These are phyloP conservation scores for Drosophila austrosaltans DNA, from an alignment of 2,888 invertebrate species.

Conservation along the genomic window DNA sequence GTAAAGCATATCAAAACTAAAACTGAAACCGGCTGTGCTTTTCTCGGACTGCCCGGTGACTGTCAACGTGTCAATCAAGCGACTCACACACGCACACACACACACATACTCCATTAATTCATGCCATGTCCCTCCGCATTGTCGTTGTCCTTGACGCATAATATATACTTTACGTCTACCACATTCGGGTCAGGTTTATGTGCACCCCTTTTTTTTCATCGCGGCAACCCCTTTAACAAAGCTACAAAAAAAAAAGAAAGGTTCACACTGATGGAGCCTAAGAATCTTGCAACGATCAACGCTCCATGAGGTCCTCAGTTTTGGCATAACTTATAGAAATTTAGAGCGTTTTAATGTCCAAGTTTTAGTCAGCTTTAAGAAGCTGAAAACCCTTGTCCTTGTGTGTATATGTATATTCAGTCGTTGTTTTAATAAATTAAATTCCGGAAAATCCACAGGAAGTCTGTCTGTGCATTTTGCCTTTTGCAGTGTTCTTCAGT, in stretches of 20 bases:
- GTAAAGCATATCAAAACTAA: slow-evolving; percentile 43
- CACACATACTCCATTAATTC: slow-evolving; percentile 40
- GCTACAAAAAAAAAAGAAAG: not conserved
- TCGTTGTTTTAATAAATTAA: slow-evolving; percentile 83
- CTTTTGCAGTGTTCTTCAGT: slow-evolving; percentile 12
- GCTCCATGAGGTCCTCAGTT: not conserved
- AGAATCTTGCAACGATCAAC: not conserved
- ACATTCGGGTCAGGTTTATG: slow-evolving; percentile 13
- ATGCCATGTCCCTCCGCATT: slow-evolving; percentile 31
- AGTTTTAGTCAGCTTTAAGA: not conserved
- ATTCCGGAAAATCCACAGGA: slow-evolving; percentile 83
- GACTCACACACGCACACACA: slow-evolving; percentile 25
- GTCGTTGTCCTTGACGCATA: slow-evolving; percentile 29
- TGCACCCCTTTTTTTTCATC: slow-evolving; percentile 24
- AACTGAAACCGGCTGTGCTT: slow-evolving; percentile 44
- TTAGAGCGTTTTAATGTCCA: not conserved
- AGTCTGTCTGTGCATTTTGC: slow-evolving; percentile 78
- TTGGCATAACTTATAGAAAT: not conserved
- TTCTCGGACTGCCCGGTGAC: slow-evolving; percentile 43
- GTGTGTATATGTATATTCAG: slow-evolving; percentile 50
- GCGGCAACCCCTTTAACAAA: not conserved
- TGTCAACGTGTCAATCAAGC: slow-evolving; percentile 82
- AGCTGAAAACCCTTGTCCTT: too few species aligned
- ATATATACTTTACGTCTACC: slow-evolving; percentile 6
- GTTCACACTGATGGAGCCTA: slow-evolving; percentile 4